Base-by-base conservation (phyloP, 2,797 vertebrate genomes). In the Halcyon badia region DNA sequence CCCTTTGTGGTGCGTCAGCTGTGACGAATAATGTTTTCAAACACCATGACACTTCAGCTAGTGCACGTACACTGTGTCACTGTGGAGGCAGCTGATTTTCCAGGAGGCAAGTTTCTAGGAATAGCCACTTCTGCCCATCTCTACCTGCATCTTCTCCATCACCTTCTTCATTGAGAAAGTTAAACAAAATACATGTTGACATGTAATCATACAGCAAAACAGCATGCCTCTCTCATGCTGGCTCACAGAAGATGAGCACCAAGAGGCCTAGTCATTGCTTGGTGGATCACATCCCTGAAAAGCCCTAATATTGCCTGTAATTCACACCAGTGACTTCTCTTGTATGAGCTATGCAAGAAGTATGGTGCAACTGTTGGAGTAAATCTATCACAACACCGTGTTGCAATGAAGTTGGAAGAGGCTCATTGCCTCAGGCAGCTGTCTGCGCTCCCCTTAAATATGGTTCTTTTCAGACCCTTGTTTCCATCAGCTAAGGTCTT, bases 11-110 rank as follows among this genome's bases (percentile, higher is more conserved):
- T 5, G 8, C 0, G 0, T 60, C 56, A 71, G 64, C 37, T 35
- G 33, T 46, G 20, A 66, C 0, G 0, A 83, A 41, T 0, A 81
- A 46, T 0, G 0, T 33, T 42, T 77, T 58, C 56, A 54, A 89
- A 64, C 26, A 51, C 11, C 24, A 10, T 0, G 0, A 17, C 2
- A 28, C 9, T 6, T 33, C 70, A 57, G 69, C 4, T 39, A 52
- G 19, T 6, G 42, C 56, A 28, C 0, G 0, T 25, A 44, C 7
- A 1, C 56, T 4, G 25, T 31, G 61, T 37, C 66, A 42, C 39
- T 37, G 3, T 0, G 0, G 24, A 60, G 28, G 11, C 0, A n/a
- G 52, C n/a, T 68, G 52, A 10, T 5, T 52, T 16, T 26, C 9
- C 44, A 60, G 54, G 2, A 8, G 46, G 14, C 24, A 70, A 28